Evolutionary conservation across 2,113 vertebrate species (phyloP).

Genomic region (Caranx ignobilis): DNA sequence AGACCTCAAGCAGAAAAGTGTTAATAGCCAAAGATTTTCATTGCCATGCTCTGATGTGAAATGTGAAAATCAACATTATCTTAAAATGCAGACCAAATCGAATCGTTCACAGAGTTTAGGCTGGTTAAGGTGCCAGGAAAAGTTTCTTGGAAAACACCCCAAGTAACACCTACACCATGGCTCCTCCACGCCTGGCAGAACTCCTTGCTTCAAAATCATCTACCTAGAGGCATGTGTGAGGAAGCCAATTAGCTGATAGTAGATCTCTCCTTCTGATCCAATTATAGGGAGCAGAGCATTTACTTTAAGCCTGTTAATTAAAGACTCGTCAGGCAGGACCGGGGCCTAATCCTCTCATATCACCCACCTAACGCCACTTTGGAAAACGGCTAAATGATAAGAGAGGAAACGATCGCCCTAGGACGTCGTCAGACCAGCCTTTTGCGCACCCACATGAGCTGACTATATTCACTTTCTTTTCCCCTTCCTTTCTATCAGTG

Average conservation of each 20-base stretch:
- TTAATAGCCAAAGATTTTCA: not conserved
- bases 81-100: not conserved
- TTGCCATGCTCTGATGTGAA: not conserved
- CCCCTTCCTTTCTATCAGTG: conserved; percentile 11
- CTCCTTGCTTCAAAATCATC: conserved; percentile 49
- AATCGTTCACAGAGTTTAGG: not conserved
- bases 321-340: conserved; percentile 75
- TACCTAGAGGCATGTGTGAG: conserved; percentile 69
- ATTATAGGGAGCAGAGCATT: conserved; percentile 81
- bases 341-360: conserved; percentile 75
- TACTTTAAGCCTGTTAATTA: conserved; percentile 86
- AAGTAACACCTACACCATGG: conserved; percentile 17
- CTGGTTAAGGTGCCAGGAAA: conserved; percentile 7
- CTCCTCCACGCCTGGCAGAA: conserved; percentile 33
- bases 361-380: conserved; percentile 70
- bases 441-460: conserved; percentile 8
- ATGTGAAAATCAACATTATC: not conserved
- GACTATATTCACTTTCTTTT: conserved; percentile 13
- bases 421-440: conserved; percentile 39
- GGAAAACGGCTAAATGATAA: conserved; percentile 67
- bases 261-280: conserved; percentile 82
- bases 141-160: conserved; percentile 61
- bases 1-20: not conserved
- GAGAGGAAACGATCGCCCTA: conserved; percentile 56
- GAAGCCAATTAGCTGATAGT: conserved; percentile 83